Base-by-base conservation (phyloP, 2,113 vertebrate species). In the Mesocricetus auratus region DNA sequence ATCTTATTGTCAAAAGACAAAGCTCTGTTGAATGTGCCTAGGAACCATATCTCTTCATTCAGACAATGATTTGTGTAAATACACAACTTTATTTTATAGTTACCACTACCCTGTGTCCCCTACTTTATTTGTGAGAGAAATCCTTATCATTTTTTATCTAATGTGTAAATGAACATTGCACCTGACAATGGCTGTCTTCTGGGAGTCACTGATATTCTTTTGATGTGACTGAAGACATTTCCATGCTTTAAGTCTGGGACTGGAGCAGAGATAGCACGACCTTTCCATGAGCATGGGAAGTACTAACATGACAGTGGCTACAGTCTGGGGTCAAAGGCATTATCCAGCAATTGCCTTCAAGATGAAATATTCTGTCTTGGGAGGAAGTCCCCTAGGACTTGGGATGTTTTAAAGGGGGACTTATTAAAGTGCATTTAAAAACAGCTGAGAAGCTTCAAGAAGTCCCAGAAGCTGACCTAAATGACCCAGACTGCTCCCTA, bases 1-100 rank as follows among this genome's bases (percentile, higher is more conserved):
- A 22, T 89, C n/a, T 96, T 17, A 53, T 78, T 89, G 89, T 11
- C 42, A 42, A 21, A 56, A 91, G 85, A 75, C 29, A 77, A 93
- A 36, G 24, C 9, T 11, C 7, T n/a, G 5, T 24, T 89, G 56
- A 77, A 58, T 42, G 95, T 13, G 33, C 31, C 39, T 4, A 71
- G 15, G 36, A 29, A 50, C 73, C 90, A 21, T 88, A 66, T 89
- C 77, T 95, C 60, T 78, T 7, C 36, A 88, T 58, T 1, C 50
- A 58, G 50, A 88, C 68, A 58, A 24, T 73, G 24, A 73, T n/a
- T 42, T 56, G 2, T 73, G 36, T 6, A 42, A 87, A 89, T 73
- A 31, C 7, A 21, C 24, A 94, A 53, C 12, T 60, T 86, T 66
- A 79, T 88, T 94, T 89, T 92, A 50, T 17, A 77, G 50, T 64